phyloP scores from a whole-genome alignment of 2,888 invertebrate genomes.

The Metopia argyrocephala region DNA sequence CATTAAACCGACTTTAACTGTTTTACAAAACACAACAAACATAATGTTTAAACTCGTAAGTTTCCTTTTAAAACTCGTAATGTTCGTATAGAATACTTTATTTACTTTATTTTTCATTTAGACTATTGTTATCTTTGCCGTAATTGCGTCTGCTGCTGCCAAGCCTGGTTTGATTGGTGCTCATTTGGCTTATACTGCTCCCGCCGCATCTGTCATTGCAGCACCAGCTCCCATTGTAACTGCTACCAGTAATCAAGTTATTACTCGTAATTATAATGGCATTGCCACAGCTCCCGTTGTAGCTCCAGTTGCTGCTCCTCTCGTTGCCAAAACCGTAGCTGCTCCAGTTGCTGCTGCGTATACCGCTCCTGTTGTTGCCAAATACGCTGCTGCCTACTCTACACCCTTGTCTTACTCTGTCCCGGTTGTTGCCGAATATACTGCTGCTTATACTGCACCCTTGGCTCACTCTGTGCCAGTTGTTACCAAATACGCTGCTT shows the following conservation, averaged over 20 bases:
- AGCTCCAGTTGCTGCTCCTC: slow-evolving; percentile 67
- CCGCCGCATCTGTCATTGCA: slow-evolving; percentile 63
- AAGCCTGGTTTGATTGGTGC: slow-evolving; percentile 66
- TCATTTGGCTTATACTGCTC: slow-evolving; percentile 39
- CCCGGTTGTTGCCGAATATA: slow-evolving; percentile 36
- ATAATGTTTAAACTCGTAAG: slow-evolving; percentile 59
- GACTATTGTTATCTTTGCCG: slow-evolving; percentile 68
- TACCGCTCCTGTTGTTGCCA: slow-evolving; percentile 2
- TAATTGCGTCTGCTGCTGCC: slow-evolving; percentile 69
- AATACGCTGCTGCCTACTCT: slow-evolving; percentile 43
- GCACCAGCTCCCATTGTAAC: slow-evolving; percentile 71
- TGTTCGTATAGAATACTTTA: not conserved
- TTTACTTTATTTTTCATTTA: slow-evolving; percentile 26
- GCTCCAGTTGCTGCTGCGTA: slow-evolving; percentile 59
- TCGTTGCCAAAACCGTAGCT: slow-evolving; percentile 60
- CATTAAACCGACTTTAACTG: too few species aligned
- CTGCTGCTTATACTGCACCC: slow-evolving; percentile 23
- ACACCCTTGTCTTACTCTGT: slow-evolving; percentile 22
- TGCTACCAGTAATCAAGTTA: slow-evolving; percentile 71
- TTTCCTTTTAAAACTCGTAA: not conserved
- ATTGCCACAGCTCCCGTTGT: slow-evolving; percentile 69
- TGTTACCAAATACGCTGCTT: slow-evolving; percentile 39
- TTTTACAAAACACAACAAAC: not conserved
- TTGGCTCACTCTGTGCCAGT: slow-evolving; percentile 17
- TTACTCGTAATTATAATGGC: slow-evolving; percentile 72